A percentile compares a stretch with the other conserved stretches of the same genome.
These are phyloP conservation scores for Dromiciops gliroides DNA, from an alignment of 2,113 vertebrate genomes.

Conservation along the genomic window DNA sequence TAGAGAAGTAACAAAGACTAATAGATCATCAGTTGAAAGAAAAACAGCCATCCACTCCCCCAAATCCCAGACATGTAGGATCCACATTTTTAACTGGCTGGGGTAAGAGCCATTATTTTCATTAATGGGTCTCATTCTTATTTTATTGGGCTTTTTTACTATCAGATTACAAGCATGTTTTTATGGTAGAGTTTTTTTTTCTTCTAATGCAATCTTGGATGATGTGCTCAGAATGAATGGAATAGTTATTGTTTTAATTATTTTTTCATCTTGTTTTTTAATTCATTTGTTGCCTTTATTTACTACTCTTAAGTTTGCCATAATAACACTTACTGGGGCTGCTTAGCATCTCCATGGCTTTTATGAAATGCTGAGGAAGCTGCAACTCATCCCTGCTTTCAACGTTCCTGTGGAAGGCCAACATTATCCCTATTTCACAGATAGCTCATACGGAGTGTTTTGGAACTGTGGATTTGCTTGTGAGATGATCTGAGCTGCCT, in stretches of 20 bases:
- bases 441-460: background rate
- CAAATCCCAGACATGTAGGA: slow-evolving; percentile 77
- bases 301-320: slow-evolving; percentile 69
- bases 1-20: slow-evolving; percentile 69
- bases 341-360: background rate
- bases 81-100: slow-evolving; percentile 80
- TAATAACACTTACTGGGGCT: slow-evolving; percentile 30
- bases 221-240: slow-evolving; percentile 80
- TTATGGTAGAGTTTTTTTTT: slow-evolving; percentile 79
- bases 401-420: accelerated
- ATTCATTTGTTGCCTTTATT: slow-evolving; percentile 73
- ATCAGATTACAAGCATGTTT: slow-evolving; percentile 83
- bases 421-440: background rate
- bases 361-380: slow-evolving; percentile 5
- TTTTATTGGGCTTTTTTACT: slow-evolving; percentile 82
- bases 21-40: slow-evolving; percentile 64
- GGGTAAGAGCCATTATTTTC: slow-evolving; percentile 85
- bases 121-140: slow-evolving; percentile 85
- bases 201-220: slow-evolving; percentile 80
- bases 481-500: background rate
- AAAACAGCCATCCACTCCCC: slow-evolving; percentile 63
- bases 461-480: background rate
- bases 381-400: background rate
- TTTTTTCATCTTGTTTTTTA: slow-evolving; percentile 81
- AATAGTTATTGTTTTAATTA: slow-evolving; percentile 82